phyloP scores from a whole-genome alignment of 2,113 vertebrate genomes.

The Picathartes gymnocephalus region DNA sequence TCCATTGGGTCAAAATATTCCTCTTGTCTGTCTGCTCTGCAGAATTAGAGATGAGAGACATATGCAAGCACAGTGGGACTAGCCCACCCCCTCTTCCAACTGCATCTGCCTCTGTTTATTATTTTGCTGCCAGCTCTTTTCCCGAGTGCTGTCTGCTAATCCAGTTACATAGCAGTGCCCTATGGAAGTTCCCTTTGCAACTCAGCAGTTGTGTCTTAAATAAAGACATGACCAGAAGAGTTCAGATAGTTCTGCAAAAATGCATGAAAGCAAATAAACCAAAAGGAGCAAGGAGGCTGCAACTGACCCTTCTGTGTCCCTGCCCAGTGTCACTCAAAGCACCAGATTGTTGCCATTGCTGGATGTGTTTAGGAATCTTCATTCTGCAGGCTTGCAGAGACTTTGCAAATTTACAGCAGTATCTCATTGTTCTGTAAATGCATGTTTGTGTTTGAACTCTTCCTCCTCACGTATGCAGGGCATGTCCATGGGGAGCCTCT shows the following conservation, averaged over 20 bases:
- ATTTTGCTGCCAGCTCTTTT: conserved; percentile 26
- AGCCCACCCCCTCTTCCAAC: conserved; percentile 1
- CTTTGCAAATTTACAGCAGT: neutral
- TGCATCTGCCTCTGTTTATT: conserved; percentile 59
- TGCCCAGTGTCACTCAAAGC: neutral
- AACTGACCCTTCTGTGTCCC: neutral
- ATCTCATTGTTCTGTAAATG: neutral
- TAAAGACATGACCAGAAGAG: neutral
- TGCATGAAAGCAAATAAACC: neutral
- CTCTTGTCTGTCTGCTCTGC: conserved; percentile 8
- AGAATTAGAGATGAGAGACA: conserved; percentile 29
- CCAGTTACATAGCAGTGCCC: neutral
- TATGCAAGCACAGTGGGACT: conserved; percentile 45
- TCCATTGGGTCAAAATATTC: conserved; percentile 22
- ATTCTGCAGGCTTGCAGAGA: neutral
- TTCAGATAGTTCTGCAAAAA: neutral
- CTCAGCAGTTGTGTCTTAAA: neutral
- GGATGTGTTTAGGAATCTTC: neutral
- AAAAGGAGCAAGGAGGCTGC: neutral
- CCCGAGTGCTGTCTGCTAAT: neutral
- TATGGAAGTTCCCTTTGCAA: neutral
- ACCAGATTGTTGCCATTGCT: neutral
- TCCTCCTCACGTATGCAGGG: neutral
- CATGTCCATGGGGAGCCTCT: neutral
- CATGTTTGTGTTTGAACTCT: neutral